These are phyloP conservation scores for Mirza zaza DNA, from an alignment of 2,113 vertebrate species.

Conservation along the genomic window DNA sequence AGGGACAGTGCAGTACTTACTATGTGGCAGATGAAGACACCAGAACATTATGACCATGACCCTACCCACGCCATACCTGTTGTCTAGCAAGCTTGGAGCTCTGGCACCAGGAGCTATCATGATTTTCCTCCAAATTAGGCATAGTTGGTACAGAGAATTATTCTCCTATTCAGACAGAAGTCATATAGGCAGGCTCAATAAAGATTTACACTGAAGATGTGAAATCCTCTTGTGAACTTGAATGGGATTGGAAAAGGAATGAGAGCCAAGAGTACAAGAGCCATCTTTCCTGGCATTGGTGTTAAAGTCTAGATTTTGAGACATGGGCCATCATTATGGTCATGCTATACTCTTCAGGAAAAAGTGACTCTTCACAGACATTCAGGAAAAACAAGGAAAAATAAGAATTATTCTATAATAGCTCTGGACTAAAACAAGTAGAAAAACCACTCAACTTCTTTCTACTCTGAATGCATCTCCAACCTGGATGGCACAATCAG, in stretches of 20 bases:
- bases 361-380: neutral
- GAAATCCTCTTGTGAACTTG: too few relatives aligned
- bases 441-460: neutral
- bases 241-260: neutral
- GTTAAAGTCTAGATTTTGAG: neutral
- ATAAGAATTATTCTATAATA: neutral
- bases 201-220: neutral
- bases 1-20: neutral
- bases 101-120: neutral
- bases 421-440: neutral
- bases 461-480: neutral
- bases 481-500: neutral
- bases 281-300: neutral
- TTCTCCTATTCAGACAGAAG: neutral
- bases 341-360: neutral
- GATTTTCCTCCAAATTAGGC: neutral
- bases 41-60: neutral
- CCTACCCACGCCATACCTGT: neutral
- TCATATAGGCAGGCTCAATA: neutral
- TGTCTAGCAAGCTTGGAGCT: neutral
- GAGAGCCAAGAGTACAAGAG: neutral
- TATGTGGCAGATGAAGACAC: neutral
- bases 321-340: neutral
- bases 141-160: neutral
- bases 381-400: neutral